Conservation (phyloP, 92 coral and sea anemone genomes). For the Nematostella vectensis region DNA sequence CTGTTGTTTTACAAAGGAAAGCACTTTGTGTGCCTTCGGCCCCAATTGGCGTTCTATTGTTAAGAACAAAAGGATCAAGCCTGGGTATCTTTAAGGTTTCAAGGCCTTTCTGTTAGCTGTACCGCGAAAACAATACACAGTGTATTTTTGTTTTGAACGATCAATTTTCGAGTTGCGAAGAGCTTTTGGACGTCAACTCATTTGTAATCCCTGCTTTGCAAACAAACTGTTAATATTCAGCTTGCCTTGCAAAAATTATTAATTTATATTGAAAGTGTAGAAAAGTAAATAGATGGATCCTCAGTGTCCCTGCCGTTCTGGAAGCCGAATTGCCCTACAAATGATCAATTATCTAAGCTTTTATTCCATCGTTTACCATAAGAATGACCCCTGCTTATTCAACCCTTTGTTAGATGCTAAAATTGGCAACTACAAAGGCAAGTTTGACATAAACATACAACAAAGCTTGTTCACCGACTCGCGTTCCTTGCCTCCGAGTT, state of each 20-base stretch:
- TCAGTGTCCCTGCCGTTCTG: slow-evolving; percentile 71
- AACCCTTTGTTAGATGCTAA: slow-evolving; percentile 70
- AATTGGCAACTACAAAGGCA: slow-evolving; percentile 60
- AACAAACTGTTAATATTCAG: slow-evolving; percentile 75
- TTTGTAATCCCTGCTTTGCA: slow-evolving; percentile 25
- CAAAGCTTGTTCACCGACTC: slow-evolving; percentile 22
- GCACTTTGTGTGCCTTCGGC: slow-evolving; percentile 53
- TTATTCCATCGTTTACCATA: slow-evolving; percentile 87
- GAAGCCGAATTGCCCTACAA: slow-evolving; percentile 93
- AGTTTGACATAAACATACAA: slow-evolving; percentile 55
- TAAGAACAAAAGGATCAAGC: slow-evolving; percentile 59
- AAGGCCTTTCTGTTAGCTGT: slow-evolving; percentile 54
- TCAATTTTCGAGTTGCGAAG: slow-evolving; percentile 37
- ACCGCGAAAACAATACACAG: slow-evolving; percentile 58
- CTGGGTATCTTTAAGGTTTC: slow-evolving; percentile 77
- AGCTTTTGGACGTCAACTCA: slow-evolving; percentile 14
- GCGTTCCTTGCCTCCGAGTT: too few relatives aligned
- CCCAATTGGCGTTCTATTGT: slow-evolving; percentile 79
- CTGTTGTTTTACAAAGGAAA: slow-evolving; percentile 49
- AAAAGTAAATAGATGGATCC: slow-evolving; percentile 57
- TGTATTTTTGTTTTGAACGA: slow-evolving; percentile 66
- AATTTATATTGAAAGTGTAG: slow-evolving; percentile 76
- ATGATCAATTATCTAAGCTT: slow-evolving; percentile 96
- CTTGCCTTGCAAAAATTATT: slow-evolving; percentile 65
- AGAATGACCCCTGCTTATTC: slow-evolving; percentile 80